These are phyloP conservation scores for Leptinotarsa undecemlineata DNA, from an alignment of 1,140 invertebrate species.

Conservation along the genomic window DNA sequence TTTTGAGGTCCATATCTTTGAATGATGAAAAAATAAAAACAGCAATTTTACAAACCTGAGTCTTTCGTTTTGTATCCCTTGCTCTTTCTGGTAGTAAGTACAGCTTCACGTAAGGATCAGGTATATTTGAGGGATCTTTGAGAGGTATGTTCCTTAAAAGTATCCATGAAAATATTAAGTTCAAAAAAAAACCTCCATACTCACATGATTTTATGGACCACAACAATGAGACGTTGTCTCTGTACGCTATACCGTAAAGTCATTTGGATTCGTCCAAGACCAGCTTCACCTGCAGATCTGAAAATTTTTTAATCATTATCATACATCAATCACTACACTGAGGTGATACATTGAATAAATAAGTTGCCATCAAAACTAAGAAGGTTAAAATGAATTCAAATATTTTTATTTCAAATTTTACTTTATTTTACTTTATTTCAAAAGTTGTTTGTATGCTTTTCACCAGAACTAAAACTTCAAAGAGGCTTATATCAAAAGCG, in stretches of 20 bases:
- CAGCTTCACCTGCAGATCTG: constrained; percentile 67
- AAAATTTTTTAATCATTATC: constrained; percentile 26
- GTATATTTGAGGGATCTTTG: constrained; percentile 84
- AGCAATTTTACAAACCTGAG: constrained; percentile 61
- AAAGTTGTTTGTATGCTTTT: no score
- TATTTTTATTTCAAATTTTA: not conserved
- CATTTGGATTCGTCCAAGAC: constrained; percentile 79
- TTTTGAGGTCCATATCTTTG: no score
- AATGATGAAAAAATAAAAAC: no score
- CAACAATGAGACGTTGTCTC: constrained; percentile 78
- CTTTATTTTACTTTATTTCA: no score
- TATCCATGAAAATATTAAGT: not conserved
- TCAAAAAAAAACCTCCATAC: constrained; percentile 50
- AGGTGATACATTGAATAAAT: not conserved
- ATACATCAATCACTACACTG: not conserved
- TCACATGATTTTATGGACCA: constrained; percentile 88
- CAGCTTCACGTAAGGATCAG: constrained; percentile 93
- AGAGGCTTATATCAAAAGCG: no score
- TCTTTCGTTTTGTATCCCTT: constrained; percentile 90
- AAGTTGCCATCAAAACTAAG: not conserved
- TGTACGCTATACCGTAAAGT: constrained; percentile 84
- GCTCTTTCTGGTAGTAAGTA: constrained; percentile 87
- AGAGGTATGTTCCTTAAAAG: constrained; percentile 76
- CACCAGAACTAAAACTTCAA: no score
- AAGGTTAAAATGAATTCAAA: constrained; percentile 1